Evolutionary conservation across 1,140 invertebrate species (phyloP).

Genomic region (Trachymyrmex septentrionalis): DNA sequence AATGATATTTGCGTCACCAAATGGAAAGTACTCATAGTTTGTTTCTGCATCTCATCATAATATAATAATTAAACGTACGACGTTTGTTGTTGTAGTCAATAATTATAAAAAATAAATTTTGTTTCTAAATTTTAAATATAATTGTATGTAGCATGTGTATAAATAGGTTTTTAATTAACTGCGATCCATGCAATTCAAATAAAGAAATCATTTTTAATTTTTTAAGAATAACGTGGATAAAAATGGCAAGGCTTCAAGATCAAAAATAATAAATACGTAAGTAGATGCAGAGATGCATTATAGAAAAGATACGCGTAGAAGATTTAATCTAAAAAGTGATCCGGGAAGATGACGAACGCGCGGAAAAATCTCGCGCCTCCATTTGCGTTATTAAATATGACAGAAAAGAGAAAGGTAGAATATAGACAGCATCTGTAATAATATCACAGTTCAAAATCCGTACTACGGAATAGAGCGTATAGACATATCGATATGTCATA

Average conservation of each 20-base stretch:
- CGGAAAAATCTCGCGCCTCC: conserved; percentile 26
- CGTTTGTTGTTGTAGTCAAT: background rate
- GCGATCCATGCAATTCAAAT: background rate
- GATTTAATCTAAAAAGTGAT: background rate
- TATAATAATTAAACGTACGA: background rate
- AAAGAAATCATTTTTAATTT: background rate
- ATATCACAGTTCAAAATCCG: conserved; percentile 22
- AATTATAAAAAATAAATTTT: background rate
- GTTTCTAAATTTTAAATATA: background rate
- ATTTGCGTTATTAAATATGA: conserved; percentile 43
- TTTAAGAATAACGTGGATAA: background rate
- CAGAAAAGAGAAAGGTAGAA: background rate
- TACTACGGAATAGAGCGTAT: conserved; percentile 29
- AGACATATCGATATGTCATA: conserved; percentile 58
- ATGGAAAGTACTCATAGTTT: background rate
- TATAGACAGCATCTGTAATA: conserved; percentile 6
- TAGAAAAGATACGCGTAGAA: background rate
- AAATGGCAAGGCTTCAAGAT: background rate
- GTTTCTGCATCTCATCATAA: background rate
- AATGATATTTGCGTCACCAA: too few relatives aligned
- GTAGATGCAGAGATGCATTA: background rate
- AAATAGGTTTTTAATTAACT: background rate
- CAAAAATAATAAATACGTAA: background rate
- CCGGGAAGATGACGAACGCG: background rate
- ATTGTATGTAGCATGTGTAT: background rate